Conservation (phyloP, 2,113 vertebrate species). For the Gadus macrocephalus region DNA sequence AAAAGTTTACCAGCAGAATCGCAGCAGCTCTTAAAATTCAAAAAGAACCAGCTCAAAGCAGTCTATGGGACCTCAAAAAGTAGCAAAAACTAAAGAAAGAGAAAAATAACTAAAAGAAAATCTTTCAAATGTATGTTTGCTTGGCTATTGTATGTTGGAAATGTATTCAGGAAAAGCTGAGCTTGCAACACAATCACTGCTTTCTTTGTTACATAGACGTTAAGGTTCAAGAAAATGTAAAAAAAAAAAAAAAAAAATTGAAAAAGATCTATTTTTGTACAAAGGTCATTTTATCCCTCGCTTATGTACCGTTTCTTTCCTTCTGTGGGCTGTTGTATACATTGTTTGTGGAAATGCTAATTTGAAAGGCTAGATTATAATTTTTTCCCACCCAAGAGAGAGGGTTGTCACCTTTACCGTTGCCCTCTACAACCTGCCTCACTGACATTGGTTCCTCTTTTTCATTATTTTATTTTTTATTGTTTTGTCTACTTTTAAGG, state of each 20-base stretch:
- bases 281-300: conserved; percentile 75
- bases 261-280: conserved; percentile 80
- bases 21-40: conserved; percentile 53
- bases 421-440: conserved; percentile 52
- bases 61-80: conserved; percentile 48
- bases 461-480: conserved; percentile 43
- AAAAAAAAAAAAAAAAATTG: conserved; percentile 44
- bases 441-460: conserved; percentile 53
- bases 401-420: conserved; percentile 57
- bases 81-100: conserved; percentile 27
- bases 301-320: conserved; percentile 62
- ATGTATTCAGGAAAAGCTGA: conserved; percentile 59
- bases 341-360: conserved; percentile 65
- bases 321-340: conserved; percentile 64
- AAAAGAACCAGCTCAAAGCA: conserved; percentile 56
- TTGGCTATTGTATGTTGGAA: conserved; percentile 55
- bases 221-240: conserved; percentile 41
- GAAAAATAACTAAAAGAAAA: conserved; percentile 6
- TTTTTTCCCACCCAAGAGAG: conserved; percentile 17
- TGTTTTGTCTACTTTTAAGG: conserved; percentile 61
- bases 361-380: conserved; percentile 30
- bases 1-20: conserved; percentile 53
- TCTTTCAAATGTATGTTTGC: conserved; percentile 55
- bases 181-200: conserved; percentile 70
- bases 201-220: conserved; percentile 64